Evolutionary conservation across 92 coral and sea anemone genomes (phyloP).

Genomic region (Actinostola sp.): DNA sequence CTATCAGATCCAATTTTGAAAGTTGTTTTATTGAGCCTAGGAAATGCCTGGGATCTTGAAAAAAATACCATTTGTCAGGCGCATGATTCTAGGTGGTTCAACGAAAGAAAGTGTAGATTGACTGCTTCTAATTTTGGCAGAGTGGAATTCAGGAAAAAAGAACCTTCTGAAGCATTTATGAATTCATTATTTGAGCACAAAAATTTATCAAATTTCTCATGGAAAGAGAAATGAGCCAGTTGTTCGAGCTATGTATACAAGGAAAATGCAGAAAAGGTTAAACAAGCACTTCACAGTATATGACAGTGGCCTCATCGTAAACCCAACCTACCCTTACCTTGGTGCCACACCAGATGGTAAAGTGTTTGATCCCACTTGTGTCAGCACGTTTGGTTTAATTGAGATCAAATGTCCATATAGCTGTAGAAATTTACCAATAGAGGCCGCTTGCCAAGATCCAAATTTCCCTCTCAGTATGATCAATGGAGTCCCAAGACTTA

Average conservation of each 20-base stretch:
- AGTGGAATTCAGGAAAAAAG: background rate
- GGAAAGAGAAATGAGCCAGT: constrained; percentile 61
- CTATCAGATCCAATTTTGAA: background rate
- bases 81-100: background rate
- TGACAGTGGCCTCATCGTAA: constrained; percentile 60
- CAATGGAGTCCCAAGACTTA: constrained; percentile 46
- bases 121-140: background rate
- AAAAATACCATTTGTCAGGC: background rate
- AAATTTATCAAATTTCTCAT: constrained; percentile 49
- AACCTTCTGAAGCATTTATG: background rate
- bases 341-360: constrained; percentile 77
- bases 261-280: constrained; percentile 15
- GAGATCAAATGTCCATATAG: constrained; percentile 63
- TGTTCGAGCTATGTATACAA: constrained; percentile 53
- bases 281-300: background rate
- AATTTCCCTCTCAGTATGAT: constrained; percentile 49
- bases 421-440: constrained; percentile 43
- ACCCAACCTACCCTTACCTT: constrained; percentile 63
- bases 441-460: constrained; percentile 53
- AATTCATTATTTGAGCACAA: background rate
- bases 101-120: background rate
- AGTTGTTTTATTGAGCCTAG: background rate
- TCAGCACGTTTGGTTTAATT: constrained; percentile 51
- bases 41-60: background rate
- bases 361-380: constrained; percentile 66